These are phyloP conservation scores for Ephestia elutella DNA, from an alignment of 1,140 invertebrate species.

Conservation along the genomic window DNA sequence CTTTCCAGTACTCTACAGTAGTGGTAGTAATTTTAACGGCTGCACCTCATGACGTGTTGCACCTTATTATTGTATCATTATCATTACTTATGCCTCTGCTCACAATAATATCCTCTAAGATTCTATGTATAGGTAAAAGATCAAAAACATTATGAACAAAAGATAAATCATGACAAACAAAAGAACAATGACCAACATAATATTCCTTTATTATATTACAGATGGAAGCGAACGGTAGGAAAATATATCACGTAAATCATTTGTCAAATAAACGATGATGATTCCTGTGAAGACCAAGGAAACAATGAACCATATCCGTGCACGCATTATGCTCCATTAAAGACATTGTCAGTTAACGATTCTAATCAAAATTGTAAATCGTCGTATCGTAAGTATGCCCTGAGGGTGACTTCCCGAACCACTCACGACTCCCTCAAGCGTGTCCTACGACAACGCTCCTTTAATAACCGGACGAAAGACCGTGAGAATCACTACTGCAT, in stretches of 20 bases:
- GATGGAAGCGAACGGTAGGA: background rate
- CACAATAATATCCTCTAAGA: too few species aligned
- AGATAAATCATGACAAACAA: constrained; percentile 2
- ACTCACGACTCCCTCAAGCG: constrained; percentile 39
- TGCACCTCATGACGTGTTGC: too few species aligned
- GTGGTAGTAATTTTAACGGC: too few species aligned
- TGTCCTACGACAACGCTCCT: constrained; percentile 52
- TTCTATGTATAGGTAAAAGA: too few species aligned
- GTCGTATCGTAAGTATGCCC: constrained; percentile 44
- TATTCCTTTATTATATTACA: background rate
- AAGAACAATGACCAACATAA: background rate
- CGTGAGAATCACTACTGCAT: constrained; percentile 39
- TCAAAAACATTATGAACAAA: background rate
- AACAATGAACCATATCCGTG: constrained; percentile 24
- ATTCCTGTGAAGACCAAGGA: background rate
- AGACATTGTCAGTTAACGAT: constrained; percentile 24
- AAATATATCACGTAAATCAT: background rate
- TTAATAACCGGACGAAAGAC: constrained; percentile 47
- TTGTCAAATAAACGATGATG: background rate
- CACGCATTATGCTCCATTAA: constrained; percentile 36
- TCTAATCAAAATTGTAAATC: constrained; percentile 64
- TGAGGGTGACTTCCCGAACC: constrained; percentile 46
- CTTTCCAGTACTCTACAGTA: too few species aligned
- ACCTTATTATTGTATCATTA: too few species aligned
- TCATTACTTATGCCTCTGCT: too few species aligned